A percentile compares a stretch with the other conserved stretches of the same genome.
Evolutionary conservation across 1,140 invertebrate genomes (phyloP).

Genomic region (Reticulitermes speratus): DNA sequence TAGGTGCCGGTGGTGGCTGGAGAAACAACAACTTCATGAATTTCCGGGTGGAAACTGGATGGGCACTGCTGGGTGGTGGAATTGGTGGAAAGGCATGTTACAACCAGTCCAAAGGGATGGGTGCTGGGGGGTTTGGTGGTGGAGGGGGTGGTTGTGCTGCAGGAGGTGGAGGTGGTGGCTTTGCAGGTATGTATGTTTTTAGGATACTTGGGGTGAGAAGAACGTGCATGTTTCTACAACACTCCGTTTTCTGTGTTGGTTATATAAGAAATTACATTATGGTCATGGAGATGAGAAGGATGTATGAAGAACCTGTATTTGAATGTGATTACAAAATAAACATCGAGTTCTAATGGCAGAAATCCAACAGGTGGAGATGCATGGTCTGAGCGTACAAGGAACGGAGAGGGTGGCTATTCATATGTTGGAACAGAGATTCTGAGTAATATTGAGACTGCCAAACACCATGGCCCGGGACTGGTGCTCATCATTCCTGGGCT

Average conservation of each 20-base stretch:
- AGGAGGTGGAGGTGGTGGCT: conserved; percentile 74
- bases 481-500: conserved; percentile 54
- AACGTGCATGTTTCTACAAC: no score
- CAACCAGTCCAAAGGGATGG: conserved; percentile 53
- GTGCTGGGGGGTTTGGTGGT: conserved; percentile 79
- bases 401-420: conserved; percentile 78
- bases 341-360: no score
- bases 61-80: conserved; percentile 61
- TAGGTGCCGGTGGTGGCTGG: conserved; percentile 78
- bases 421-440: conserved; percentile 57
- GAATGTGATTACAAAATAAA: no score
- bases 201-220: neutral
- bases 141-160: conserved; percentile 71
- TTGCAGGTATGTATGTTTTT: conserved; percentile 51
- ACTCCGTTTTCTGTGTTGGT: neutral
- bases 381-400: conserved; percentile 17
- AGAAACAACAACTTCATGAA: conserved; percentile 48
- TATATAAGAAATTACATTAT: no score
- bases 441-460: conserved; percentile 52
- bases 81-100: conserved; percentile 67
- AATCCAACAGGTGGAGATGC: neutral
- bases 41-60: conserved; percentile 50
- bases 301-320: no score
- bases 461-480: conserved; percentile 52
- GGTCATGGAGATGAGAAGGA: no score